Evolutionary conservation across 1,140 invertebrate species (phyloP), one percentile per base, ranked within the genome.

Genomic region (Bathynomus jamesi): DNA sequence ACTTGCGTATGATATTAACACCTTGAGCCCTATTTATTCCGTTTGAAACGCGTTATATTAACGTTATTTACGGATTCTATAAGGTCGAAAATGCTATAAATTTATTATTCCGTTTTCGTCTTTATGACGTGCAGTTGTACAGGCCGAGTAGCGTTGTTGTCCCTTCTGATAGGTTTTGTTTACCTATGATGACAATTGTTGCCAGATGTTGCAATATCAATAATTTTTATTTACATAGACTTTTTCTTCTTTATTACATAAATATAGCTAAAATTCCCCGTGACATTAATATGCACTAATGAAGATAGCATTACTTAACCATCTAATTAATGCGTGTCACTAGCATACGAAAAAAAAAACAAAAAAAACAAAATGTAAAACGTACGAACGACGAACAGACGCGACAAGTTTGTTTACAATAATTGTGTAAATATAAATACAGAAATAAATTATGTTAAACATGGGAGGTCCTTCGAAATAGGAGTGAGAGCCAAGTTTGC

Each of bases 151-250:
- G 70, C 73, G 73, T 71, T 74, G 73, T 74, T 74, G 73, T 74
- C 73, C 69, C 73, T 74, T 68, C 73, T 74, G 73, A 74, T 74
- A 74, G 73, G 69, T 74, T 74, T 74, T 74, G 73, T 74, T 74
- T 74, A 74, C 73, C 73, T 74, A 74, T 74, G 73, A 70, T 69
- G 73, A 74, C 68, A 69, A 28, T 60, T 46, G 69, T 71, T 74
- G 73, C 73, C 73, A 68, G 17, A 30, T 29, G 32, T 61, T 65
- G 30, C 69, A 68, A 71, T 32, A 40, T 4, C 25, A 5, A 24
- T 25, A 31, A 46, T 68, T 74, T 71, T 74, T 74, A 28, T 29
- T 27, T 30, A 28, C 31, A 10, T n/a, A n/a, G n/a, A n/a, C 1
- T 67, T 25, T 31, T 32, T 46, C 53, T 46, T 67, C 27, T 25